Percentiles rank a stretch among this genome's conserved stretches.
phyloP scores from a whole-genome alignment of 2,888 invertebrate genomes.

The Zonitis immaculata region DNA sequence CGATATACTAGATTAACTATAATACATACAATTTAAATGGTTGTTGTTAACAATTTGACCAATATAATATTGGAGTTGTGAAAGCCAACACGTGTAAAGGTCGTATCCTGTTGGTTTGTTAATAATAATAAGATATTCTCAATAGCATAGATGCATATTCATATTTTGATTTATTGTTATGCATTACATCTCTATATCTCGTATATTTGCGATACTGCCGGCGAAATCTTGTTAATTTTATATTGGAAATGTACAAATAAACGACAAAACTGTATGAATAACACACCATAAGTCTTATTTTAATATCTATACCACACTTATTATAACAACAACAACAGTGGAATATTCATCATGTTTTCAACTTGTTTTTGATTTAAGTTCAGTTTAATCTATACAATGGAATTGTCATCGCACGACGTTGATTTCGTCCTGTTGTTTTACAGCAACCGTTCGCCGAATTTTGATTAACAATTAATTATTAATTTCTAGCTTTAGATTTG shows the following conservation, averaged over 20 bases:
- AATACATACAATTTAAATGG: no score
- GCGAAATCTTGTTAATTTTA: conserved; percentile 32
- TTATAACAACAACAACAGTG: conserved; percentile 52
- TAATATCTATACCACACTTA: conserved; percentile 47
- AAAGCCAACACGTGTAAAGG: conserved; percentile 1
- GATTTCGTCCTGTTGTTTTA: no score
- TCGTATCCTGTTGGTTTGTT: conserved; percentile 9
- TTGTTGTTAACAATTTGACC: no score
- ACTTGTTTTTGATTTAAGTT: conserved; percentile 15
- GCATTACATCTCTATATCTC: conserved; percentile 37
- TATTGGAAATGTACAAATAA: conserved; percentile 13
- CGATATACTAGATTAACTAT: no score
- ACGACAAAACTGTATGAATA: neutral
- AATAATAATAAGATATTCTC: conserved; percentile 35
- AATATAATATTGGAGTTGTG: neutral
- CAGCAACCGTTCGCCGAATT: no score
- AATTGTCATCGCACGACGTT: conserved; percentile 19
- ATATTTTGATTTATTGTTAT: conserved; percentile 39
- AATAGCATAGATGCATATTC: conserved; percentile 37
- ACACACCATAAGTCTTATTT: conserved; percentile 13
- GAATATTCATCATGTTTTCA: conserved; percentile 54
- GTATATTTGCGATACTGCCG: conserved; percentile 32
- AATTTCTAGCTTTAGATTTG: no score
- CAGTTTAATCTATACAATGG: no score
- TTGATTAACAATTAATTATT: no score